Conservation (phyloP, 2,888 invertebrate genomes). For the Cephalotes varians region DNA sequence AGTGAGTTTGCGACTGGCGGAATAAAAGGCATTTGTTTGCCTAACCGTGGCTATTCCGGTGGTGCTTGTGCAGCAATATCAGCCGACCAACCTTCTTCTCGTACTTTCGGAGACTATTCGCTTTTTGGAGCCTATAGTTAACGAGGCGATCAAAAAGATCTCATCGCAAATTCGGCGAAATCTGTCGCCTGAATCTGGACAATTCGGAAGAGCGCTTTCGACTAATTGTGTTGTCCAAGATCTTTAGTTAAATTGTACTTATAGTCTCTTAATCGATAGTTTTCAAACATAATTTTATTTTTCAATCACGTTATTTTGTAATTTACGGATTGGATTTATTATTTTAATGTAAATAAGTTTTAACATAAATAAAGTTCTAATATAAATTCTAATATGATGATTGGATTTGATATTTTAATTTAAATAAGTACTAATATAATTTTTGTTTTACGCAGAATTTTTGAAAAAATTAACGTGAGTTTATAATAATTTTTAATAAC, state of each 20-base stretch:
- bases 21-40: slow-evolving; percentile 9
- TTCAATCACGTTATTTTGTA: too few relatives aligned
- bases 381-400: too few relatives aligned
- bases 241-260: too few relatives aligned
- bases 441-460: too few relatives aligned
- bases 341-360: too few relatives aligned
- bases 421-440: too few relatives aligned
- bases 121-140: slow-evolving; percentile 8
- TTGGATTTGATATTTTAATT: too few relatives aligned
- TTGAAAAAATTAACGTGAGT: background rate
- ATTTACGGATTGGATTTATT: too few relatives aligned
- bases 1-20: background rate
- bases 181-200: background rate
- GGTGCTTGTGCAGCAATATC: slow-evolving; percentile 30
- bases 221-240: too few relatives aligned
- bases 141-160: slow-evolving; percentile 19
- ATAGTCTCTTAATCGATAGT: too few relatives aligned
- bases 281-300: too few relatives aligned
- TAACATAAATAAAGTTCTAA: too few relatives aligned
- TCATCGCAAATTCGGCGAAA: slow-evolving; percentile 11
- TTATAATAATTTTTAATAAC: background rate
- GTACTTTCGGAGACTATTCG: background rate
- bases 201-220: background rate
- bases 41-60: background rate
- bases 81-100: background rate